Percentiles rank a stretch among this genome's conserved stretches.
These are phyloP conservation scores for Ochropacha duplaris DNA, from an alignment of 2,888 invertebrate genomes.

Conservation along the genomic window DNA sequence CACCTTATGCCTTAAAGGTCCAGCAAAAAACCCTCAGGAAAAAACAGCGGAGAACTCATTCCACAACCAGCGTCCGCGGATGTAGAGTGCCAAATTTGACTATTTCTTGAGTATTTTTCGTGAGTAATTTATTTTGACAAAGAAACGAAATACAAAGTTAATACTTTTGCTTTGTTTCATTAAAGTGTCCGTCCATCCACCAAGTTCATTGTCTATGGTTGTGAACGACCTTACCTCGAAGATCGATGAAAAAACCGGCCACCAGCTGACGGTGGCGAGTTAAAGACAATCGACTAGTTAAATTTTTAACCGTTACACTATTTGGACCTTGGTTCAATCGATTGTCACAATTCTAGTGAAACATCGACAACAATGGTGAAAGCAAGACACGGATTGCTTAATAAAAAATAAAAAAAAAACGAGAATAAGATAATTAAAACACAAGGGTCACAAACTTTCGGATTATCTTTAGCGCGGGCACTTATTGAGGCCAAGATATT, in stretches of 20 bases:
- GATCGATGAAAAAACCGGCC: background rate
- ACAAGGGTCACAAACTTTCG: conserved; percentile 17
- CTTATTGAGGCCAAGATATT: background rate
- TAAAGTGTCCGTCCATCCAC: background rate
- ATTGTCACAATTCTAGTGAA: conserved; percentile 39
- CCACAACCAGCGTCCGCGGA: too few species aligned
- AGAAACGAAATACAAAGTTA: background rate
- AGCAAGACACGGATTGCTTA: conserved; percentile 29
- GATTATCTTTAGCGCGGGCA: conserved; percentile 1
- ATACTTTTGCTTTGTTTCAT: background rate
- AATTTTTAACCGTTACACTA: conserved; percentile 16
- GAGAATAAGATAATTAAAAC: background rate
- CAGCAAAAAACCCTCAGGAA: too few species aligned
- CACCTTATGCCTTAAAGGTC: too few species aligned
- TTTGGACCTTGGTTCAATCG: conserved; percentile 35
- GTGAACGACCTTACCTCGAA: background rate
- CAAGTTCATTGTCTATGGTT: background rate
- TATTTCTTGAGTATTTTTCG: background rate
- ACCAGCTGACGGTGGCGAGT: background rate
- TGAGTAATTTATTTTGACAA: background rate
- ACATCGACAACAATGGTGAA: conserved; percentile 49
- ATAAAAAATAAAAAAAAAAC: conserved; percentile 27
- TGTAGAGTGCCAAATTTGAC: background rate
- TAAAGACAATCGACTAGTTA: conserved; percentile 10
- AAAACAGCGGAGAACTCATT: too few species aligned